phyloP scores from a whole-genome alignment of 2,797 vertebrate genomes.

The Coilia nasus region DNA sequence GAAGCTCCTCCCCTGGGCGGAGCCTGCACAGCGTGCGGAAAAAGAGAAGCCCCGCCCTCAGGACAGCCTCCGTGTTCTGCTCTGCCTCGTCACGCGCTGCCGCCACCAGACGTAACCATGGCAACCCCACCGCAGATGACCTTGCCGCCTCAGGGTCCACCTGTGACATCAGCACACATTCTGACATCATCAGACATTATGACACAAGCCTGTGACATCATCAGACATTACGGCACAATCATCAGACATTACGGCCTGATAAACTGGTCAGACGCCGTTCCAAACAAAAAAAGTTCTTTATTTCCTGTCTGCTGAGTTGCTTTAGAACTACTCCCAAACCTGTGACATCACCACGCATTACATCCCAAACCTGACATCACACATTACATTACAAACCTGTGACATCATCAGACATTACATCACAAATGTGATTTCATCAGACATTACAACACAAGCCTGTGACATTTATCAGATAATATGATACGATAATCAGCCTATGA shows the following conservation, averaged over 20 bases:
- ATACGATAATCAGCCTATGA: no score
- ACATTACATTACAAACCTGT: not conserved
- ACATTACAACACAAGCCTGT: not conserved
- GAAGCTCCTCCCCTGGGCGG: constrained; percentile 81
- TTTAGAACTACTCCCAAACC: no score
- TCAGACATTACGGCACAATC: not conserved
- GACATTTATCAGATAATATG: no score
- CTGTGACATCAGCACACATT: constrained; percentile 62
- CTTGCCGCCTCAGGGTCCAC: constrained; percentile 83
- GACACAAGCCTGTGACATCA: not conserved
- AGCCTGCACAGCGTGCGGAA: constrained; percentile 79
- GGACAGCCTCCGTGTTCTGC: constrained; percentile 84
- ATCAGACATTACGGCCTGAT: no score
- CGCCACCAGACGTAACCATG: constrained; percentile 85
- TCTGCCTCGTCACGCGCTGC: constrained; percentile 79
- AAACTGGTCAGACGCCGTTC: no score
- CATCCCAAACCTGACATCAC: no score
- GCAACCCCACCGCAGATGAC: constrained; percentile 76
- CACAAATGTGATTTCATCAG: no score
- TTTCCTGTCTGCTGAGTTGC: no score
- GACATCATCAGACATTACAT: not conserved
- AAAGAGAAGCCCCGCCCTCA: constrained; percentile 82
- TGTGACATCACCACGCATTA: constrained; percentile 56
- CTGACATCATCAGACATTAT: not conserved
- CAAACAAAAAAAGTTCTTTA: no score